Evolutionary conservation across 2,888 invertebrate genomes (phyloP).

Genomic region (Rhagonycha fulva): DNA sequence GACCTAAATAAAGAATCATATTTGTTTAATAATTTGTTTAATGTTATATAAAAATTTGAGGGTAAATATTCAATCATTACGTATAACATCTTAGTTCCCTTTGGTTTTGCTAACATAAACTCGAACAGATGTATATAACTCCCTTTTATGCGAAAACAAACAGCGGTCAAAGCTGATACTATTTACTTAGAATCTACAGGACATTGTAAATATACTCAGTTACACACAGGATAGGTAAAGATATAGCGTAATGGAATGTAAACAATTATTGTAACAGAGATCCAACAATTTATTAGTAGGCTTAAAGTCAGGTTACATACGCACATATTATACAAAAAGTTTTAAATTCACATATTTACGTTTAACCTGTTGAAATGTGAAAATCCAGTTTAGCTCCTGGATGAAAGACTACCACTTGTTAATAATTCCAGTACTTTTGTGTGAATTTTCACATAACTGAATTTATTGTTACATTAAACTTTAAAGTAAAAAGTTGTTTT

Average conservation of each 20-base stretch:
- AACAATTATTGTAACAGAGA: constrained; percentile 40
- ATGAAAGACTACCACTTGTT: neutral
- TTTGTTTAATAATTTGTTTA: neutral
- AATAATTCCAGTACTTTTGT: neutral
- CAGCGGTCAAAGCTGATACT: constrained; percentile 43
- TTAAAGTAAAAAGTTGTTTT: neutral
- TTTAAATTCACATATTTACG: neutral
- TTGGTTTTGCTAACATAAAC: constrained; percentile 15
- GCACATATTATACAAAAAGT: neutral
- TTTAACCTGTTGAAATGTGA: constrained; percentile 1
- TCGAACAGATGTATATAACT: constrained; percentile 23
- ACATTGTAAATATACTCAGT: constrained; percentile 43
- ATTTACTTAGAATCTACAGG: constrained; percentile 42
- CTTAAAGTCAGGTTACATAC: constrained; percentile 14
- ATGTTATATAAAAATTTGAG: neutral
- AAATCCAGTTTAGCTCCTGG: neutral
- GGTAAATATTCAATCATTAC: neutral
- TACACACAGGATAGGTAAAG: constrained; percentile 43
- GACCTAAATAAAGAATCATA: neutral
- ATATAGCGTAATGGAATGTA: constrained; percentile 47
- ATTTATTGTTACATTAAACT: neutral
- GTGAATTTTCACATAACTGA: neutral
- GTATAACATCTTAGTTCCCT: constrained; percentile 11
- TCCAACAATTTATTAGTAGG: constrained; percentile 27
- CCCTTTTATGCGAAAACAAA: constrained; percentile 35